A percentile compares a stretch with the other conserved stretches of the same genome.
phyloP scores from a whole-genome alignment of 2,797 vertebrate genomes.

The Gambusia yucatana region DNA sequence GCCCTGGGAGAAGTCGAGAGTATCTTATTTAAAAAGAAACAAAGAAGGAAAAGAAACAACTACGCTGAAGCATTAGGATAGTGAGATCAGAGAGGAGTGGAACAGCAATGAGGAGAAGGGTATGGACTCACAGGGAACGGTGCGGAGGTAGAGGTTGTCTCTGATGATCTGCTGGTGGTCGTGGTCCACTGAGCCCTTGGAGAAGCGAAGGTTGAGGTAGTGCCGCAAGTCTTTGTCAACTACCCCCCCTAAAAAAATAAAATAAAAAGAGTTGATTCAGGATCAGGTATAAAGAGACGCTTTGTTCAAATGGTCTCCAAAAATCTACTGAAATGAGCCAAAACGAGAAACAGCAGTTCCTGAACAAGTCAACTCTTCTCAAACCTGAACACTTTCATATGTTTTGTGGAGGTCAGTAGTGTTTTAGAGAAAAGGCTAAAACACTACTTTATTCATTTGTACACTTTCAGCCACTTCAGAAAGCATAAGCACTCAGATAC shows the following conservation, averaged over 20 bases:
- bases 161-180: constrained; percentile 99
- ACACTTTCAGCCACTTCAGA: background rate
- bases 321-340: constrained; percentile 8
- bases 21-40: constrained; percentile 25
- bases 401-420: background rate
- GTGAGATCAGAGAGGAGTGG: constrained; percentile 14
- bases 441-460: background rate
- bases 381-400: background rate
- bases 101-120: constrained; percentile 11
- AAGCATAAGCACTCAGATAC: background rate
- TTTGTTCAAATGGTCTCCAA: background rate
- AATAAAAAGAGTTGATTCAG: constrained; percentile 32
- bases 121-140: constrained; percentile 95
- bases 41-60: constrained; percentile 25
- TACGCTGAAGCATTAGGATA: constrained; percentile 22
- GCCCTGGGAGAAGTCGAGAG: background rate
- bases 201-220: constrained; percentile 99
- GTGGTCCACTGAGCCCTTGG: constrained; percentile 98
- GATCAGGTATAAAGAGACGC: background rate
- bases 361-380: background rate
- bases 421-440: background rate
- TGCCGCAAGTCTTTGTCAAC: constrained; percentile 99
- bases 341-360: constrained; percentile 2
- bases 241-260: constrained; percentile 87
- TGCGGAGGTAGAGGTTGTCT: constrained; percentile 99